Evolutionary conservation across 2,888 invertebrate species (phyloP).

Genomic region (Automeris io): DNA sequence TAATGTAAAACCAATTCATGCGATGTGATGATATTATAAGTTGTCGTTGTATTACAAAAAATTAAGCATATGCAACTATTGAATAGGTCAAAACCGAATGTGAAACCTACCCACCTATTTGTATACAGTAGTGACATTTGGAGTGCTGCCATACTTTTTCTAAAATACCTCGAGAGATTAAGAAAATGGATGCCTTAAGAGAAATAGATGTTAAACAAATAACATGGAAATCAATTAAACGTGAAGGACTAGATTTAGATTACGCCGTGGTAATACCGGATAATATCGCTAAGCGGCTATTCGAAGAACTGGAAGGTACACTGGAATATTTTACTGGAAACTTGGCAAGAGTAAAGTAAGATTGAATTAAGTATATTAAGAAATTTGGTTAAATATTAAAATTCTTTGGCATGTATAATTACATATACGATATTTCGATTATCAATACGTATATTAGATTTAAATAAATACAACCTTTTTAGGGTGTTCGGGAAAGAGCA

Average conservation of each 20-base stretch:
- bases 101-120: background rate
- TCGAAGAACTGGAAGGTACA: constrained; percentile 70
- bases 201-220: constrained; percentile 32
- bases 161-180: background rate
- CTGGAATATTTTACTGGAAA: constrained; percentile 81
- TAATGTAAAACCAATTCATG: too few relatives aligned
- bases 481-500: constrained; percentile 82
- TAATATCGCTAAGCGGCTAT: constrained; percentile 58
- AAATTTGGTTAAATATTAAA: too few relatives aligned
- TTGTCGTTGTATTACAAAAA: too few relatives aligned
- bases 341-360: constrained; percentile 74
- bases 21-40: too few relatives aligned
- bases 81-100: too few relatives aligned
- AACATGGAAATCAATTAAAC: constrained; percentile 51
- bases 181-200: constrained; percentile 31
- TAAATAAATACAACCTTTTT: constrained; percentile 15
- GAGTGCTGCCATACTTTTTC: constrained; percentile 12
- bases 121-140: background rate
- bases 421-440: too few relatives aligned
- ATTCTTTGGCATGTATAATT: too few relatives aligned
- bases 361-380: constrained; percentile 5
- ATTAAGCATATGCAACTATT: too few relatives aligned
- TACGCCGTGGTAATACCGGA: constrained; percentile 68
- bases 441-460: background rate
- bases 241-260: constrained; percentile 76